phyloP scores from a whole-genome alignment of 64 coral and sea anemone species.

The Montipora capricornis region DNA sequence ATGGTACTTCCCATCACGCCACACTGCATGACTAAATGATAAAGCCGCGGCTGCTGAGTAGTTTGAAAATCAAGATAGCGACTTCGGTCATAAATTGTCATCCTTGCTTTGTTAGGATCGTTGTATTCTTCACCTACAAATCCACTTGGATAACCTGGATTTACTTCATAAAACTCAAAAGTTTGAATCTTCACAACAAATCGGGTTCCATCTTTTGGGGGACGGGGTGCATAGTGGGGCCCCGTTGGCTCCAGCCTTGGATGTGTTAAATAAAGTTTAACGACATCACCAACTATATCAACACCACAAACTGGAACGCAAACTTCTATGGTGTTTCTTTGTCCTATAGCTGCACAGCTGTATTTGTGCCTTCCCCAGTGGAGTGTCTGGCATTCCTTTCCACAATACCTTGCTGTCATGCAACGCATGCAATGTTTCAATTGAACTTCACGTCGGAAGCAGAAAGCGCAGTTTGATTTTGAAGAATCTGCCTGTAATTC shows the following conservation, averaged over 20 bases:
- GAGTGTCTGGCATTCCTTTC: slow-evolving; percentile 46
- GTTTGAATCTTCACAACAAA: slow-evolving; percentile 57
- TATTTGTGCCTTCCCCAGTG: slow-evolving; percentile 71
- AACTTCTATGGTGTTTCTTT: slow-evolving; percentile 13
- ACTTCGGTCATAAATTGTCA: too few species aligned
- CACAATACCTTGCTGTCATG: slow-evolving; percentile 47
- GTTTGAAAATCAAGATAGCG: too few species aligned
- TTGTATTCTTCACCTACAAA: too few species aligned
- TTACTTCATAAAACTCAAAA: too few species aligned
- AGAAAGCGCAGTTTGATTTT: background rate
- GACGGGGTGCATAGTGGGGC: background rate
- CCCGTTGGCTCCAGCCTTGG: slow-evolving; percentile 18
- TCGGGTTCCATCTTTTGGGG: background rate
- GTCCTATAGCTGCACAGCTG: slow-evolving; percentile 3
- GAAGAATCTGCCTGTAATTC: background rate
- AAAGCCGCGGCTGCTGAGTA: too few species aligned
- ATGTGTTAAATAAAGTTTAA: background rate
- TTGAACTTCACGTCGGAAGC: background rate
- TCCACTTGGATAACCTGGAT: too few species aligned
- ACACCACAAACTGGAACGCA: background rate
- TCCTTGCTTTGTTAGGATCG: too few species aligned
- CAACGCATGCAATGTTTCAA: slow-evolving; percentile 49
- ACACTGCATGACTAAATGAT: too few species aligned
- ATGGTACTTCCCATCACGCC: too few species aligned
- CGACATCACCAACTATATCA: too few species aligned